Percentiles rank a stretch among this genome's conserved stretches.
Evolutionary conservation across 2,797 vertebrate species (phyloP).

Genomic region (Prunella strophiata): DNA sequence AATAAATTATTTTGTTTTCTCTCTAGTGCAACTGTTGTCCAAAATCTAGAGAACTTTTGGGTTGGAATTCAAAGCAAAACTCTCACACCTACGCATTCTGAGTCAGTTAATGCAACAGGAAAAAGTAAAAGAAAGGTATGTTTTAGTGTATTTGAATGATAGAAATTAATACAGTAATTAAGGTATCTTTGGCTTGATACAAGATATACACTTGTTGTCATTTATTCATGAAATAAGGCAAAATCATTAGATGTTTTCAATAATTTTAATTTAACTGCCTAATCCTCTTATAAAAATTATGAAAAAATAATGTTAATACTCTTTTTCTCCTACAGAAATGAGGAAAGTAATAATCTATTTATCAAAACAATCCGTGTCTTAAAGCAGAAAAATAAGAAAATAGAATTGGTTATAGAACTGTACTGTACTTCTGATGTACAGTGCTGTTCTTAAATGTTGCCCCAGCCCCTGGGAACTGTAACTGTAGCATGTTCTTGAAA

Average conservation of each 20-base stretch:
- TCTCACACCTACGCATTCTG: neutral
- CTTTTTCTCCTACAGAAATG: neutral
- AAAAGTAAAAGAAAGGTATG: conserved; percentile 72
- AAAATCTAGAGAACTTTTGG: conserved; percentile 68
- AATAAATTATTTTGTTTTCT: neutral
- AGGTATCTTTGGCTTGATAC: neutral
- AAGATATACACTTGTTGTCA: neutral
- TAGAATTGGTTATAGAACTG: neutral
- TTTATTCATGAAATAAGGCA: neutral
- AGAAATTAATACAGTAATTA: neutral
- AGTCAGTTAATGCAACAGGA: conserved; percentile 22
- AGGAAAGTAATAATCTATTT: neutral
- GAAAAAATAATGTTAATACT: neutral
- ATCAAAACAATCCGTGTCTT: neutral
- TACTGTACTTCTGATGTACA: neutral
- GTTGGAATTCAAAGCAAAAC: conserved; percentile 53
- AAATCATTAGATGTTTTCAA: neutral
- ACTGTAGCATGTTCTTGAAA: neutral
- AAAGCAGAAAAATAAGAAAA: neutral
- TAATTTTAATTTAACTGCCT: neutral
- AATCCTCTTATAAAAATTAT: neutral
- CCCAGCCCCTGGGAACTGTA: neutral
- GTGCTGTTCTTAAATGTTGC: neutral
- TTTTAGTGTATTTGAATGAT: neutral
- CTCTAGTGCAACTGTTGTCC: conserved; percentile 65